A percentile compares a stretch with the other conserved stretches of the same genome.
Evolutionary conservation across 2,888 invertebrate species (phyloP).

Genomic region (Caenorhabditis doughertyi): DNA sequence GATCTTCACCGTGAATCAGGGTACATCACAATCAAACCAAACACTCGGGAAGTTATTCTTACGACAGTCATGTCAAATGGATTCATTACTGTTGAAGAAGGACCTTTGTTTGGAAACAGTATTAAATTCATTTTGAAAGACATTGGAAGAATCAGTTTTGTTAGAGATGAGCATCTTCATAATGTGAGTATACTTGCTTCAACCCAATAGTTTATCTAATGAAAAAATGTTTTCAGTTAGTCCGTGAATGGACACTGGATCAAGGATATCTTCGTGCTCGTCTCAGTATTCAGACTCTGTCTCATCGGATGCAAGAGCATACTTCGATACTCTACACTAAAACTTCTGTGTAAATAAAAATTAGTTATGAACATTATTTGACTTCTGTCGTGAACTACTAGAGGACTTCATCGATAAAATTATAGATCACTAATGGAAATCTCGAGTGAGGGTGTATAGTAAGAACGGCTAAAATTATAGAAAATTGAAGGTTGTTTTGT

Average conservation of each 20-base stretch:
- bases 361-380: too few relatives aligned
- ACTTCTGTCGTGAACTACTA: too few relatives aligned
- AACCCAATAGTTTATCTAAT: too few relatives aligned
- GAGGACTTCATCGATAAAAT: too few relatives aligned
- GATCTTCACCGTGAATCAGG: conserved; percentile 62
- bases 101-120: conserved; percentile 47
- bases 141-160: conserved; percentile 65
- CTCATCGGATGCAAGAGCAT: conserved; percentile 64
- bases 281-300: conserved; percentile 58
- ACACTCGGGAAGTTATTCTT: conserved; percentile 55
- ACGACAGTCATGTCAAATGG: conserved; percentile 67
- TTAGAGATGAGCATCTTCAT: conserved; percentile 62
- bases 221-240: conserved; percentile 34
- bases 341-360: conserved; percentile 36
- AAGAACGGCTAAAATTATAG: too few relatives aligned
- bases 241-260: conserved; percentile 60
- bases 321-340: conserved; percentile 60
- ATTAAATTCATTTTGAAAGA: conserved; percentile 61
- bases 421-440: too few relatives aligned
- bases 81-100: conserved; percentile 63
- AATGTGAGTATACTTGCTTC: conserved; percentile 33
- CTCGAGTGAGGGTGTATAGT: too few relatives aligned
- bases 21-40: conserved; percentile 61
- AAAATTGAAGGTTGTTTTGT: too few relatives aligned
- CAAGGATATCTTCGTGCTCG: conserved; percentile 43